Evolutionary conservation across 2,113 vertebrate species (phyloP).

Genomic region (Arizona elegans): DNA sequence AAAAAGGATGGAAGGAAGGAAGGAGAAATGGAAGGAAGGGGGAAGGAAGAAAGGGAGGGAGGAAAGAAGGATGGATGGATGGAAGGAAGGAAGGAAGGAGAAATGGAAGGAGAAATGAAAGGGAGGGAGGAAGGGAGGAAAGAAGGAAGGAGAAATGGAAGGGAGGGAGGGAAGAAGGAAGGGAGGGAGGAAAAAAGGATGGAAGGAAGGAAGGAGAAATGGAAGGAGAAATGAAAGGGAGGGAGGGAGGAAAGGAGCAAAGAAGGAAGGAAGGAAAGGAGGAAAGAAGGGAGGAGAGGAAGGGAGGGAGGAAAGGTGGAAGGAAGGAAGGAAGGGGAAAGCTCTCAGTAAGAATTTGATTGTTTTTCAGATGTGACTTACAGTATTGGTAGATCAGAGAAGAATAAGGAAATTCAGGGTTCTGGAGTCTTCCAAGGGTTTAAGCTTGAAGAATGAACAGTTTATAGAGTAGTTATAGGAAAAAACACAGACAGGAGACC

Average conservation of each 20-base stretch:
- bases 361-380: conserved; percentile 18
- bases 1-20: too few species aligned
- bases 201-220: neutral
- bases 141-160: too few species aligned
- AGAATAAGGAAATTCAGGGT: conserved; percentile 39
- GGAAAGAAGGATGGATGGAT: too few species aligned
- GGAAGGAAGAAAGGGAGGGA: too few species aligned
- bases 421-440: conserved; percentile 28
- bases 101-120: too few species aligned
- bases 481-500: conserved; percentile 1
- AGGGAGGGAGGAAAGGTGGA: neutral
- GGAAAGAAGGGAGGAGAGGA: too few species aligned
- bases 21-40: too few species aligned
- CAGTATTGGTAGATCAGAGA: conserved; percentile 31
- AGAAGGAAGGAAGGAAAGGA: too few species aligned
- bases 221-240: too few species aligned
- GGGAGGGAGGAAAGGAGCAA: accelerated
- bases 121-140: too few species aligned
- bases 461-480: conserved; percentile 19
- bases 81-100: too few species aligned
- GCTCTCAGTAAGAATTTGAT: neutral
- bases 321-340: neutral
- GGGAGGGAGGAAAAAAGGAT: too few species aligned
- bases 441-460: conserved; percentile 30
- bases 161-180: neutral